These are phyloP conservation scores for Leptinotarsa juncta DNA, from an alignment of 2,888 invertebrate species.

Conservation along the genomic window DNA sequence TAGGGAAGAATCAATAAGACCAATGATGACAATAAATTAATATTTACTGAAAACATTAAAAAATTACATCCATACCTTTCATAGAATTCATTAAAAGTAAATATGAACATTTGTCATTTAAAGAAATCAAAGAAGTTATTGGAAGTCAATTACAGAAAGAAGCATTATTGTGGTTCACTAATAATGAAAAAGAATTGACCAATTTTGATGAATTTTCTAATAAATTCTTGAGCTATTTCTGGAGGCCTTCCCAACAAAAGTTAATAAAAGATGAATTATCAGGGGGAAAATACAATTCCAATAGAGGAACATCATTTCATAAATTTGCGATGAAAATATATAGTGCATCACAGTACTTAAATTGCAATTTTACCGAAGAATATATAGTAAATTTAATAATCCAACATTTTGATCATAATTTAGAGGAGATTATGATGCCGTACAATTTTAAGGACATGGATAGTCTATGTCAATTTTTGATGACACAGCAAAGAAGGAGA, in stretches of 20 bases:
- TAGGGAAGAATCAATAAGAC: too few species aligned
- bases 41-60: background rate
- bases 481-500: too few species aligned
- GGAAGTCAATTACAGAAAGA: background rate
- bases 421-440: too few species aligned
- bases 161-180: too few species aligned
- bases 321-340: background rate
- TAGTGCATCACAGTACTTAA: background rate
- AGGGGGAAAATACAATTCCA: too few species aligned
- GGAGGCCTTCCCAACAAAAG: too few species aligned
- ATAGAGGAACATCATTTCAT: too few species aligned
- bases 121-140: background rate
- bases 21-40: background rate
- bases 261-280: too few species aligned
- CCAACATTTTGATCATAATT: background rate
- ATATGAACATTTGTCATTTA: background rate
- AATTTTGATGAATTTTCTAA: too few species aligned
- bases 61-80: background rate
- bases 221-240: too few species aligned
- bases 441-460: too few species aligned
- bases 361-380: background rate
- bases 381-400: background rate
- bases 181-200: too few species aligned
- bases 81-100: background rate
- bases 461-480: background rate